A percentile compares a stretch with the other conserved stretches of the same genome.
Evolutionary conservation across 1,140 invertebrate genomes (phyloP).

Genomic region (Scaptomyza pallida): DNA sequence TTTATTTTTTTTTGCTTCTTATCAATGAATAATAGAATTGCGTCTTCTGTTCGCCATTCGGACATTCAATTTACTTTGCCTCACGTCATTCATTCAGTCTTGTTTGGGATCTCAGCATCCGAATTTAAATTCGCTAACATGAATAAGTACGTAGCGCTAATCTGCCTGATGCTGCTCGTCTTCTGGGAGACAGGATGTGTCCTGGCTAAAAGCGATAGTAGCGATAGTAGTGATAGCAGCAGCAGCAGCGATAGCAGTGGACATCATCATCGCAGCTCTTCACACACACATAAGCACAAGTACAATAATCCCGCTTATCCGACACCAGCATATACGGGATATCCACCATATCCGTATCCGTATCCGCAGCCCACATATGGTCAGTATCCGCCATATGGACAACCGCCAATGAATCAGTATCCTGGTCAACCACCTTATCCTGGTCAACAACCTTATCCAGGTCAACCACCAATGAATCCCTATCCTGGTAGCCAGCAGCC

Average conservation of each 20-base stretch:
- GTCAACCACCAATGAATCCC: constrained; percentile 12
- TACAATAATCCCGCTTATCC: constrained; percentile 58
- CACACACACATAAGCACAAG: constrained; percentile 44
- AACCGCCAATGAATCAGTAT: no score
- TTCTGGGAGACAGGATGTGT: constrained; percentile 13
- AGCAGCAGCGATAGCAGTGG: constrained; percentile 33
- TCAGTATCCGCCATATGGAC: constrained; percentile 28
- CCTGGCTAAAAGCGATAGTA: constrained; percentile 40
- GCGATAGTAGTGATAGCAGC: constrained; percentile 32
- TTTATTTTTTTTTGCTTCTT: constrained; percentile 22
- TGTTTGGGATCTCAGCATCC: constrained; percentile 12
- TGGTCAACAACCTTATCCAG: no score
- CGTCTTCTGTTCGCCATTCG: constrained; percentile 3
- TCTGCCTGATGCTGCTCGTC: constrained; percentile 35
- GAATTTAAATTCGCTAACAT: constrained; percentile 7
- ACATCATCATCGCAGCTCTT: neutral
- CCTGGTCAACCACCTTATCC: no score
- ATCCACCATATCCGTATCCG: constrained; percentile 15
- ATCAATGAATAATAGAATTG: constrained; percentile 24
- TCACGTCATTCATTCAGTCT: constrained; percentile 38
- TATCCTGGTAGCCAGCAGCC: constrained; percentile 2
- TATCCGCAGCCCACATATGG: constrained; percentile 28
- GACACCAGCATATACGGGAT: constrained; percentile 30
- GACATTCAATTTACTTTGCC: constrained; percentile 12
- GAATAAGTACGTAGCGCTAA: constrained; percentile 26